phyloP scores from a whole-genome alignment of 1,140 invertebrate species.

The Sitobion miscanthi region DNA sequence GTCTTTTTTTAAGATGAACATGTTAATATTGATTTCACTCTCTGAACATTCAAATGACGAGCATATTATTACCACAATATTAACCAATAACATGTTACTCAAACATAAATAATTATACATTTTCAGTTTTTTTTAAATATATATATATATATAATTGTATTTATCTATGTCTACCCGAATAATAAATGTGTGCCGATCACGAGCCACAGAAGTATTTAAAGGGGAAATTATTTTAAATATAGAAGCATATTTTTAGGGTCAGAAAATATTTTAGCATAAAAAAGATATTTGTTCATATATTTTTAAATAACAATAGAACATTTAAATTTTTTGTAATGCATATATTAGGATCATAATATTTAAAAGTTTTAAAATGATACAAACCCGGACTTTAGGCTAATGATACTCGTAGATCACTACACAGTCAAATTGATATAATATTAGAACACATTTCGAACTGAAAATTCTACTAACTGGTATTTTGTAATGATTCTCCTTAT shows the following conservation, averaged over 20 bases:
- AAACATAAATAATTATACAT: not conserved
- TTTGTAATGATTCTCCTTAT: not conserved
- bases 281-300: not conserved
- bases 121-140: not conserved
- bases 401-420: not conserved
- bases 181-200: not conserved
- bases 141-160: not conserved
- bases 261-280: not conserved
- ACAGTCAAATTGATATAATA: not conserved
- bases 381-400: not conserved
- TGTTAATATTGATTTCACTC: not conserved
- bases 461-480: not conserved
- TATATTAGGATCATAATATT: not conserved
- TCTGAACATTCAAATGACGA: not conserved
- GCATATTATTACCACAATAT: not conserved
- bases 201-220: not conserved
- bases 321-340: not conserved
- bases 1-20: not conserved
- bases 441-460: not conserved
- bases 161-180: not conserved
- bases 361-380: not conserved
- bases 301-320: constrained; percentile 3
- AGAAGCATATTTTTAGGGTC: not conserved
- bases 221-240: not conserved
- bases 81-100: not conserved